Evolutionary conservation across 2,113 vertebrate genomes (phyloP).

Genomic region (Sylvilagus bachmani): DNA sequence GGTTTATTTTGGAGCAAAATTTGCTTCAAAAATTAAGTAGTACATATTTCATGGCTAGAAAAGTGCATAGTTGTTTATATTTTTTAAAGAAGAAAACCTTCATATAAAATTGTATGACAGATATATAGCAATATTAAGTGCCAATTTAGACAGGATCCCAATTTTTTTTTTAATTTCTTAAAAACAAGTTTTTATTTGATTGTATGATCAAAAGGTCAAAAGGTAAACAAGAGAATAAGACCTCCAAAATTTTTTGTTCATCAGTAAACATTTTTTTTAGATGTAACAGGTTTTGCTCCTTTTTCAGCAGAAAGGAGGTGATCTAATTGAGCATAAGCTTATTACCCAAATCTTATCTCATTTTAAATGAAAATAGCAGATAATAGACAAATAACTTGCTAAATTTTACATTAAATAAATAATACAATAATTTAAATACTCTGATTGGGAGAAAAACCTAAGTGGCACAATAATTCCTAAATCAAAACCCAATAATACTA

Average conservation of each 20-base stretch:
- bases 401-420: conserved; percentile 9
- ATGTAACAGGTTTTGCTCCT: neutral
- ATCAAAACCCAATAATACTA: neutral
- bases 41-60: neutral
- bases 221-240: neutral
- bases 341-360: neutral
- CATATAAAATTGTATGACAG: neutral
- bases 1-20: neutral
- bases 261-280: neutral
- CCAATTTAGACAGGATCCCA: neutral
- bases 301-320: neutral
- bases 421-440: neutral
- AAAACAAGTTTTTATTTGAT: neutral
- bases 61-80: neutral
- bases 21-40: conserved; percentile 64
- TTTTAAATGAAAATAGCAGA: neutral
- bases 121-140: neutral
- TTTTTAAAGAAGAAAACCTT: conserved; percentile 8
- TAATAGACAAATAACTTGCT: neutral
- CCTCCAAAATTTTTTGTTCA: neutral
- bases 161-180: conserved; percentile 39
- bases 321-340: neutral
- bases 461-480: neutral
- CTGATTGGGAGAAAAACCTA: neutral
- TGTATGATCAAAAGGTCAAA: neutral